Base-by-base conservation (phyloP, 1,140 invertebrate species). In the Tyrophagus putrescentiae region DNA sequence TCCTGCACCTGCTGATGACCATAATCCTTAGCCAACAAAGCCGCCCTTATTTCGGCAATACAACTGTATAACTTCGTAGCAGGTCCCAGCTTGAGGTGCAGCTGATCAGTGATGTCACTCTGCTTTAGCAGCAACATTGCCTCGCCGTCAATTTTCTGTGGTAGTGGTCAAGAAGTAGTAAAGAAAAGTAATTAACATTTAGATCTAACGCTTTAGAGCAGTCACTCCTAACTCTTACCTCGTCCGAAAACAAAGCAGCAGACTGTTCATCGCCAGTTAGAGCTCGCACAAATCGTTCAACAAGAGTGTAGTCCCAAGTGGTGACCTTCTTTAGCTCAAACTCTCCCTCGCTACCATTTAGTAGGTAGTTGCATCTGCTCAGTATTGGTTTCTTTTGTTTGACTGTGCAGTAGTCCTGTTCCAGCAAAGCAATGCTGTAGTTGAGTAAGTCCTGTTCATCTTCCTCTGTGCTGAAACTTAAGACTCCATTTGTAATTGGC, bases 41-140 rank as follows among this genome's bases (percentile, higher is more conserved):
- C n/a, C n/a, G n/a, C n/a, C n/a, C n/a, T n/a, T n/a, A n/a, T n/a
- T n/a, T n/a, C n/a, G n/a, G n/a, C n/a, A n/a, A n/a, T n/a, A n/a
- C n/a, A n/a, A n/a, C n/a, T n/a, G n/a, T n/a, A n/a, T 34, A 97
- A 92, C 75, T 97, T 97, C 13, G 95, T 74, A 0, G 91, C 91
- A 0, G 91, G 91, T 2, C 91, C 92, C 0, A 96, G 77, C 69
- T 94, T 94, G 77, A 97, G 92, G 33, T 82, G 83, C 79, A 97
- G 89, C 13, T 87, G 85, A 28, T 84, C 84, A 75, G 95, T 90
- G 9, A 97, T 73, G 74, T 97, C 91, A 68, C 93, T 87, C 60
- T 90, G 89, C 69, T 90, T 89, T 18, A 96, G 79, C 44, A 95
- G 74, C 75, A 95, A 80, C 21, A 97, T 72, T 4, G 91, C 90